These are phyloP conservation scores for Jaculus jaculus DNA, from an alignment of 2,113 vertebrate species.

Conservation along the genomic window DNA sequence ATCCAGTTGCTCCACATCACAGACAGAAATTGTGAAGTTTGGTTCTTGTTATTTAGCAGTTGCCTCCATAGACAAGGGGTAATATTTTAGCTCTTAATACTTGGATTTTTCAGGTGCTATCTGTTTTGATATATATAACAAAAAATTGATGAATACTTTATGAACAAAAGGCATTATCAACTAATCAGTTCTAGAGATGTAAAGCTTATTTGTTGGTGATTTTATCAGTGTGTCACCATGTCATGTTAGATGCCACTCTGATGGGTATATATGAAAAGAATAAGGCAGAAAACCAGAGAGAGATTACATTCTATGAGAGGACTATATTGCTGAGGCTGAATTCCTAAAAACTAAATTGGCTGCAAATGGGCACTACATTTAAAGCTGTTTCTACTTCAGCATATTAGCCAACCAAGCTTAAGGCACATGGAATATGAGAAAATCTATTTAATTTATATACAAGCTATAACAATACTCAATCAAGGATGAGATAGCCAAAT, in stretches of 20 bases:
- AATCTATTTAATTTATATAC: no score
- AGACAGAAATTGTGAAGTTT: no score
- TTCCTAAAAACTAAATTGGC: not conserved
- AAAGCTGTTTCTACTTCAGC: not conserved
- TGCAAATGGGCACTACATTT: not conserved
- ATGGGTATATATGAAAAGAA: not conserved
- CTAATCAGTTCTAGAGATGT: not conserved
- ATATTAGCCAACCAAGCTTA: not conserved
- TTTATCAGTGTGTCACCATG: not conserved
- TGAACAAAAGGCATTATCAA: not conserved
- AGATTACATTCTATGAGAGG: no score
- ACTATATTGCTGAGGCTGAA: not conserved
- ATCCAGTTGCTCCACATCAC: not conserved
- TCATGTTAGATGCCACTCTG: not conserved
- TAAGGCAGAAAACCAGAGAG: not conserved
- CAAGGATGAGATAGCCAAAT: not conserved
- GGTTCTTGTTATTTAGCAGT: not conserved
- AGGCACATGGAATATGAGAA: not conserved
- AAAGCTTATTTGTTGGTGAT: not conserved
- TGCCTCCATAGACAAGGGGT: not conserved
- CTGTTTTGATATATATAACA: not conserved
- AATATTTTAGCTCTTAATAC: not conserved
- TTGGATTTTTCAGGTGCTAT: not conserved
- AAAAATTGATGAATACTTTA: not conserved
- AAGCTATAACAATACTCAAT: not conserved